Evolutionary conservation across 1,140 invertebrate genomes (phyloP), one percentile per base, ranked within the genome.

Genomic region (Tetramorium alpestre): DNA sequence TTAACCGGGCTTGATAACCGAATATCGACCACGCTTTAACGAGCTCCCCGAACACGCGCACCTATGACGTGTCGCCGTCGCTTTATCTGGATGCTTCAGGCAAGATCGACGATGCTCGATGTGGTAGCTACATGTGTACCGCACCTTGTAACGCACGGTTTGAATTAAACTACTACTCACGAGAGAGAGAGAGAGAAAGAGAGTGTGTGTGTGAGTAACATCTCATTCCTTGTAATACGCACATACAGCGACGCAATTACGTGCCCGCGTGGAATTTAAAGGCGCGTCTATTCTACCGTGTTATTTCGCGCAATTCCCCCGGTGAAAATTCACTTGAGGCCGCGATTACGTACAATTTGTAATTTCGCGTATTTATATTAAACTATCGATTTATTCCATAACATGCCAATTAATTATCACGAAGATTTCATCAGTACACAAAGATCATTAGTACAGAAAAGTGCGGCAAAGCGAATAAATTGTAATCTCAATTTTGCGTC

Each of bases 71-170:
- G 85, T 90, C 89, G 89, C 86, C 88, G 80, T 84, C 80, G 75
- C 86, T 90, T 90, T 90, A 88, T 90, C 89, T 88, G 76, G 86
- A 90, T 88, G 89, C 89, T 89, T 90, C 88, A 90, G 88, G 80
- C 89, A 70, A 85, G 88, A 75, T 85, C 88, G 88, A 90, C 88
- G 80, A 87, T 89, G 88, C 88, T 90, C 78, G 85, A 90, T 88
- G 88, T 65, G 86, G 67, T 85, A 89, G 67, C 89, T 90, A 90
- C 89, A 90, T 72, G 80, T 90, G 89, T 90, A 90, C 80, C 60
- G 33, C 56, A 58, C 65, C 85, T 87, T 87, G 89, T 90, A 89
- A 89, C 80, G 85, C 78, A 70, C 44, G 69, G 41, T 87, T 85
- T 90, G 88, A 88, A 90, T 88, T 90, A 89, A 87, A 90, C 86